Evolutionary conservation across 2,113 vertebrate genomes (phyloP), one percentile per base, ranked within the genome.

Genomic region (Dolichallabes microphthalmus): DNA sequence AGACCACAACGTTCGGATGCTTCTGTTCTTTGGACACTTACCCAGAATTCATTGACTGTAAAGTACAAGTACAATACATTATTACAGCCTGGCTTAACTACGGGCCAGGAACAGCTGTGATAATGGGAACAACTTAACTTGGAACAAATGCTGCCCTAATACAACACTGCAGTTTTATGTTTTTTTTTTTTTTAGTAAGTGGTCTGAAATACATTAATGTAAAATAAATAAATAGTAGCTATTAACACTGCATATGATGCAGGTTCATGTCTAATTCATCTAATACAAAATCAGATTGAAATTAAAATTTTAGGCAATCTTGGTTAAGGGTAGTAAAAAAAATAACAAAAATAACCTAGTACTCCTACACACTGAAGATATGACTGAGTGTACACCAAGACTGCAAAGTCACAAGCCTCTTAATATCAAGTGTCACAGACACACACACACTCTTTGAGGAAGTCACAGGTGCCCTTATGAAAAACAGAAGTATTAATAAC

Each of bases 21-120:
- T 90, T 99, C 98, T 0, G 97, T 99, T 53, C 95, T 93, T 92
- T 99, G 98, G 78, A 96, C 88, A 0, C 90, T 96, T 86, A 99
- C 97, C 97, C 97, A 97, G 92, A 98, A 99, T 86, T 96, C 90
- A 1, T 95, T 96, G 87, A 95, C 98, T 97, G 93, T 3, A 39
- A 74, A 78, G 53, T 73, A 80, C 17, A 71, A 45, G 19, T 79
- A 79, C 76, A 78, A 35, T 57, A 32, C 35, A 30, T 60, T 79
- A 39, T 19, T 39, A 39, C 30, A 79, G 76, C 60, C 30, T 30
- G 39, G 1, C 19, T 79, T 22, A 50, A 74, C 71, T 50, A 19
- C 2, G 22, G 20, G 22, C 32, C 68, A 71, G 68, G 9, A 39
- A 12, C 32, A 71, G 20, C 8, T 71, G 35, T 74, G 22, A 22